A percentile compares a stretch with the other conserved stretches of the same genome.
Evolutionary conservation across 23 tunicate species (phyloP).

Genomic region (Diplosoma virens): DNA sequence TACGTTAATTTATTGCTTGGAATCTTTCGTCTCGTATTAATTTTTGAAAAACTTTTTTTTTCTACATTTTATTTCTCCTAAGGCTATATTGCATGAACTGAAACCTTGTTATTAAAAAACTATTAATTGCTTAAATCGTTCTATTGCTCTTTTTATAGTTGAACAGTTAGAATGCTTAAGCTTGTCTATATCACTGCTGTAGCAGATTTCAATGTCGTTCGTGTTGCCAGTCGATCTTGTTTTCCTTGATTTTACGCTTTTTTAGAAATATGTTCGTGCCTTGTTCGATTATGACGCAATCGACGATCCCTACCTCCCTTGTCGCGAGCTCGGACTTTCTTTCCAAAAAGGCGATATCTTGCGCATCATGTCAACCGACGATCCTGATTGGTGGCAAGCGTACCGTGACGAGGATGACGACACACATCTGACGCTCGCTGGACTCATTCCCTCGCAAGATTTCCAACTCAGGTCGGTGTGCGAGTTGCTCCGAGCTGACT

Average conservation of each 20-base stretch:
- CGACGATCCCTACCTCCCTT: constrained; percentile 92
- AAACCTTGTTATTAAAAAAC: too few species aligned
- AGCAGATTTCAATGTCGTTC: too few species aligned
- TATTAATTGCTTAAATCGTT: too few species aligned
- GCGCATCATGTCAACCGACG: constrained; percentile 83
- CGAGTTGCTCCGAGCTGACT: not conserved
- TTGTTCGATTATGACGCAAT: constrained; percentile 85
- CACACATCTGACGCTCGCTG: constrained; percentile 82
- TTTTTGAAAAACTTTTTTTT: too few species aligned
- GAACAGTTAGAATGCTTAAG: too few species aligned
- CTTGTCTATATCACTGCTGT: too few species aligned
- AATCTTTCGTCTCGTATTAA: too few species aligned
- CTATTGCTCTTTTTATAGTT: too few species aligned
- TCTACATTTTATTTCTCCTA: too few species aligned
- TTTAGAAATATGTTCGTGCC: constrained; percentile 89
- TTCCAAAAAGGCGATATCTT: constrained; percentile 92
- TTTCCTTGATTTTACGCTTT: not conserved
- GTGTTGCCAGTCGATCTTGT: too few species aligned
- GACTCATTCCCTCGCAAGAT: constrained; percentile 76
- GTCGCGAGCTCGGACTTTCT: constrained; percentile 88
- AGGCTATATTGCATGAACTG: too few species aligned
- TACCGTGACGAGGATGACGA: constrained; percentile 94
- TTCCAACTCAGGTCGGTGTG: constrained; percentile 69
- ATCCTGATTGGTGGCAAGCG: constrained; percentile 97
- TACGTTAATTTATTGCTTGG: too few species aligned